These are phyloP conservation scores for Caranx melampygus DNA, from an alignment of 2,113 vertebrate species.

Conservation along the genomic window DNA sequence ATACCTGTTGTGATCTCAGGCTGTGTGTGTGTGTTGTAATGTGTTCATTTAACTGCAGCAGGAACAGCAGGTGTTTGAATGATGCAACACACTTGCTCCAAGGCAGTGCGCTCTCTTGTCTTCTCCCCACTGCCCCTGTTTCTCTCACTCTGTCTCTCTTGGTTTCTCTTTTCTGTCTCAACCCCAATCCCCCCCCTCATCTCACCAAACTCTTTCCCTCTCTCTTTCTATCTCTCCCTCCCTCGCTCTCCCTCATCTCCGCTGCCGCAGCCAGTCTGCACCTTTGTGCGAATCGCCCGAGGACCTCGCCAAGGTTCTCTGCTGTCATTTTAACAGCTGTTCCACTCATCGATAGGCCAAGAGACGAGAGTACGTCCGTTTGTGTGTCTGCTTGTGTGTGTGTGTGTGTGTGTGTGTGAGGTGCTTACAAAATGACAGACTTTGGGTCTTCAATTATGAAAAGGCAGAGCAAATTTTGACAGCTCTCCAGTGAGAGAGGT, in stretches of 20 bases:
- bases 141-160: constrained; percentile 26
- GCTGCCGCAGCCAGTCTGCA: constrained; percentile 63
- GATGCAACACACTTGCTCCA: constrained; percentile 53
- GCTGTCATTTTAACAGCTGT: constrained; percentile 63
- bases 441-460: constrained; percentile 54
- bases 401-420: constrained; percentile 27
- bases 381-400: constrained; percentile 30
- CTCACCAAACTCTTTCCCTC: not conserved
- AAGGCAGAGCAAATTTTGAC: constrained; percentile 30
- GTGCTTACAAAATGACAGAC: constrained; percentile 47
- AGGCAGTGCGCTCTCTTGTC: constrained; percentile 18
- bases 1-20: constrained; percentile 50
- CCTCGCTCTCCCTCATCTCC: constrained; percentile 1
- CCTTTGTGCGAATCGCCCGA: constrained; percentile 31
- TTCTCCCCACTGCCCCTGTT: constrained; percentile 29
- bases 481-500: not conserved
- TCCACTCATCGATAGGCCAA: constrained; percentile 53
- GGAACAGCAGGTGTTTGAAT: constrained; percentile 61
- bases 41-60: constrained; percentile 64
- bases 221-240: not conserved
- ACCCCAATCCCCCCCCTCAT: not conserved
- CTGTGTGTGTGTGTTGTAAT: constrained; percentile 26
- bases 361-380: constrained; percentile 22
- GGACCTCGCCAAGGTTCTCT: constrained; percentile 52
- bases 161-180: constrained; percentile 34